Conservation (phyloP, 1,140 invertebrate genomes). For the Euschistus heros region DNA sequence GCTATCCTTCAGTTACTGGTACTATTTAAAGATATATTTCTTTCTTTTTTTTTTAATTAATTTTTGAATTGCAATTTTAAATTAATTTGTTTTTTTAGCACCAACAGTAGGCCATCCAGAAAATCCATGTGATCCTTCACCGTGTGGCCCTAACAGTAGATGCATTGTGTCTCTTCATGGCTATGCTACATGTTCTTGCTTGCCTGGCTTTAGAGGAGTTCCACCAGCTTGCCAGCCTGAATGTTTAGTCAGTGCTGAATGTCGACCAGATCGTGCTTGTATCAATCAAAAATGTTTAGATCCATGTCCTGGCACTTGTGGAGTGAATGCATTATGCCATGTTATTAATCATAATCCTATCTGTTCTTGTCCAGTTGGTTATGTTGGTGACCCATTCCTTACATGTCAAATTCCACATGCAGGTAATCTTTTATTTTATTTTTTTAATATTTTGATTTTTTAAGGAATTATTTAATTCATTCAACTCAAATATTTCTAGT, state of each 20-base stretch:
- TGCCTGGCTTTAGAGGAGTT: constrained; percentile 63
- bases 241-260: constrained; percentile 69
- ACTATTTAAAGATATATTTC: not conserved
- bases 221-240: constrained; percentile 70
- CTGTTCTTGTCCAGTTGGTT: constrained; percentile 60
- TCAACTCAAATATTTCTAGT: constrained; percentile 15
- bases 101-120: constrained; percentile 26
- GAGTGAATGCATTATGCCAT: constrained; percentile 56
- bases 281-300: constrained; percentile 66
- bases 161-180: constrained; percentile 59
- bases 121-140: constrained; percentile 49
- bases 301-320: constrained; percentile 68
- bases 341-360: constrained; percentile 74
- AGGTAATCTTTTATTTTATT: constrained; percentile 24
- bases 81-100: not conserved
- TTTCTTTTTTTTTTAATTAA: not conserved
- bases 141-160: constrained; percentile 66
- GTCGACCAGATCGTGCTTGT: constrained; percentile 61
- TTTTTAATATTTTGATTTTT: not conserved
- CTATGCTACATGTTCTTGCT: constrained; percentile 64
- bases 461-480: not conserved
- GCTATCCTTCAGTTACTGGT: constrained; percentile 42
- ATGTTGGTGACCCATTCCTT: constrained; percentile 68
- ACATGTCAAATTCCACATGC: constrained; percentile 46
- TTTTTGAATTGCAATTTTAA: not conserved